Base-by-base conservation (phyloP, 1,140 invertebrate genomes). In the Drosophila auraria region DNA sequence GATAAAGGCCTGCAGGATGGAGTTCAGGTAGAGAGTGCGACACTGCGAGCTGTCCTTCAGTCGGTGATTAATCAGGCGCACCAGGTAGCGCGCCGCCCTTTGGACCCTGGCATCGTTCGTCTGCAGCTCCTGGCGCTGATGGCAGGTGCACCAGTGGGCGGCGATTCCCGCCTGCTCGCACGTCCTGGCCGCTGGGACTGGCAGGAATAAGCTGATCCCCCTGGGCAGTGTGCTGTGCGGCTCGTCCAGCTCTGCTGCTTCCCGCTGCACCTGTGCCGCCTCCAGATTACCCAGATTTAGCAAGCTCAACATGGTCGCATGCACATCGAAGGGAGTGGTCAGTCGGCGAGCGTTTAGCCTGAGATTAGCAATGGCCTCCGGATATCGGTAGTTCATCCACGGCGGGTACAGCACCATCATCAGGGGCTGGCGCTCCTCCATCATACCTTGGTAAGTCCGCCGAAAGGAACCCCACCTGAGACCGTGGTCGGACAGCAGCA, bases 401-500 rank as follows among this genome's bases (percentile, higher is more conserved):
- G 95, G 92, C 0, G 98, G 98, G 27, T 98, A 83, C 45, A 96
- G 93, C 1, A 98, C 87, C 72, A 96, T 96, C 20, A 98, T 94
- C 78, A 98, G 96, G 0, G 98, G 98, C 40, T 99, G 93, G 27
- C 97, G 93, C 91, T 99, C 98, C 93, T 99, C 98, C 75, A 93
- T 82, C 80, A 98, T 94, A 91, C 97, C 96, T 72, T 96, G 95
- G 87, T 96, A 96, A 0, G 98, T 98, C 40, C 92, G 87, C 6
- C 94, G 91, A 54, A 95, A 94, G 11, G 94, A 93, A 3, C 98
- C 98, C 94, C 96, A 99, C 33, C 98, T 93, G 82, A 98, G 96
- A 1, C 98, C 98, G 92, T 99, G 98, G 93, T 99, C 98, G 81
- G 97, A 98, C 83, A 98, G 94, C 6, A 99, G 94, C 25, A 99